phyloP scores from a whole-genome alignment of 2,113 vertebrate genomes.

The Anseranas semipalmata region DNA sequence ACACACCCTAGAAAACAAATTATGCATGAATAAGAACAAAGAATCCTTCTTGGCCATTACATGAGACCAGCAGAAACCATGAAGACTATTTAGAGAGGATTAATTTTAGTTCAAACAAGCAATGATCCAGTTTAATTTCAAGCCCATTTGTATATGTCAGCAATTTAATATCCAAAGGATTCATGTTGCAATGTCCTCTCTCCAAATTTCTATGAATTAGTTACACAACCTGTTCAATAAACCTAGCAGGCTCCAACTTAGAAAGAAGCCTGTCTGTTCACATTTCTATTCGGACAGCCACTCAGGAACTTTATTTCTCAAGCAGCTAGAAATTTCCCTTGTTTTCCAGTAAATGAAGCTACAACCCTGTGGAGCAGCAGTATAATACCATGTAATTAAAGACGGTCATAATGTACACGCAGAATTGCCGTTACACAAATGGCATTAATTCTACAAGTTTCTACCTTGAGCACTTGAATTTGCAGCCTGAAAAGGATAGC shows the following conservation, averaged over 20 bases:
- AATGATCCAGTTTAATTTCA: background rate
- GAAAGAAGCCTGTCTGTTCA: background rate
- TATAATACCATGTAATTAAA: background rate
- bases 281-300: background rate
- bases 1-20: background rate
- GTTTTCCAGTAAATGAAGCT: background rate
- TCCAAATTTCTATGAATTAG: background rate
- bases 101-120: background rate
- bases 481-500: background rate
- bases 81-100: slow-evolving; percentile 9
- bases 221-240: background rate
- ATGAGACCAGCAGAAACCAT: background rate
- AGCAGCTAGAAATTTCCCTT: background rate
- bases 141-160: background rate
- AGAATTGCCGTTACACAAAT: background rate
- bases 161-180: background rate
- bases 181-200: background rate
- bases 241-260: background rate
- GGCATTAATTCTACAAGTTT: background rate
- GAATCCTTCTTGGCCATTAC: background rate
- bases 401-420: background rate
- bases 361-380: background rate
- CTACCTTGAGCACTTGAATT: background rate
- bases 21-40: background rate
- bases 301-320: background rate